phyloP scores from a whole-genome alignment of 2,888 invertebrate species.

The Tricholauxania praeusta region DNA sequence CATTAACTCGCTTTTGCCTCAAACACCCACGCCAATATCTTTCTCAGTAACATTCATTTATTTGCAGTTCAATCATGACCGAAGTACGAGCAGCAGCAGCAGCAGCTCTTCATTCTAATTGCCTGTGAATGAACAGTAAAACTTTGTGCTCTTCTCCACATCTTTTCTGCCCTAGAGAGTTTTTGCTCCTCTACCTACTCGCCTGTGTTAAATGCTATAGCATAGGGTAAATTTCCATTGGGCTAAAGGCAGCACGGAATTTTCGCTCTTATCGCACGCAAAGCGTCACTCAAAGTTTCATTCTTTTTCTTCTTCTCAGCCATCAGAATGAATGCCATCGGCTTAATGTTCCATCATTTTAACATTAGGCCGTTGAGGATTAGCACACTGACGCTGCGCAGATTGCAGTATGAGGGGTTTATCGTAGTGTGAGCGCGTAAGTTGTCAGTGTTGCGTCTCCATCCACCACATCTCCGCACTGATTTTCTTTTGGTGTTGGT shows the following conservation, averaged over 20 bases:
- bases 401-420: not conserved
- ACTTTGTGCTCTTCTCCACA: not conserved
- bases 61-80: constrained; percentile 18
- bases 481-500: not conserved
- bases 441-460: not conserved
- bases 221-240: too few relatives aligned
- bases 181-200: not conserved
- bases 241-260: not conserved
- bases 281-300: constrained; percentile 26
- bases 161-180: not conserved
- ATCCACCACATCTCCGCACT: not conserved
- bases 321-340: constrained; percentile 47
- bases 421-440: not conserved
- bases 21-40: not conserved
- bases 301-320: not conserved
- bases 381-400: constrained; percentile 46
- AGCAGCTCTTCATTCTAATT: constrained; percentile 3
- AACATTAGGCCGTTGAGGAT: constrained; percentile 62
- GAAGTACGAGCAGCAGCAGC: not conserved
- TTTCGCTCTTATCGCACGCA: constrained; percentile 24
- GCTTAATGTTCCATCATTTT: constrained; percentile 63
- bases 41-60: not conserved
- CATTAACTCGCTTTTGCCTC: not conserved
- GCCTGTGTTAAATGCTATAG: too few relatives aligned
- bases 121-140: constrained; percentile 5